Conservation (phyloP, 2,113 vertebrate species). For the Entomyzon cyanotis region DNA sequence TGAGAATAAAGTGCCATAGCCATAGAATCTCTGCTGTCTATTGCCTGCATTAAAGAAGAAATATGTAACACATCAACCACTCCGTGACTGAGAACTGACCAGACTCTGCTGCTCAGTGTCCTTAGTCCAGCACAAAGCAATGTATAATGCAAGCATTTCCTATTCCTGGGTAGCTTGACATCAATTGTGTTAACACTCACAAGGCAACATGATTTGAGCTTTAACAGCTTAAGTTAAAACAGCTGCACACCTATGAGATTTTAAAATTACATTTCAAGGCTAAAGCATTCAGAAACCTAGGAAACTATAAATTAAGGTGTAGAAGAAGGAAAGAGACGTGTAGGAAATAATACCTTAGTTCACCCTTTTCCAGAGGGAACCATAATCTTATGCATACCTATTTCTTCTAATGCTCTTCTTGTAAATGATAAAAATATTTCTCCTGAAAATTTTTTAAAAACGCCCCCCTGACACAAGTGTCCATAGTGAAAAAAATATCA, state of each 20-base stretch:
- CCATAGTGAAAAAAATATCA: neutral
- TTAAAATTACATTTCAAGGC: neutral
- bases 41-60: conserved; percentile 76
- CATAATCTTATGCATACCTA: neutral
- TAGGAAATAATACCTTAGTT: neutral
- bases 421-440: neutral
- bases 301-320: neutral
- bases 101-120: neutral
- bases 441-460: neutral
- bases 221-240: neutral
- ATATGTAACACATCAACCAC: neutral
- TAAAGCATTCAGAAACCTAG: neutral
- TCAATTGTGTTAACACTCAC: neutral
- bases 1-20: conserved; percentile 98
- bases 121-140: neutral
- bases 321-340: neutral
- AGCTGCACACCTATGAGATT: neutral
- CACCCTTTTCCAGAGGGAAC: neutral
- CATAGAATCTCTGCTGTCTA: conserved; percentile 95
- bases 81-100: neutral
- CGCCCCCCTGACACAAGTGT: rapidly evolving
- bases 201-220: neutral
- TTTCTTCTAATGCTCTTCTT: neutral
- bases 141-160: neutral
- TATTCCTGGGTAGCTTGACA: neutral